Percentiles rank a stretch among this genome's conserved stretches.
These are phyloP conservation scores for Tachina grossa DNA, from an alignment of 2,888 invertebrate genomes.

Conservation along the genomic window DNA sequence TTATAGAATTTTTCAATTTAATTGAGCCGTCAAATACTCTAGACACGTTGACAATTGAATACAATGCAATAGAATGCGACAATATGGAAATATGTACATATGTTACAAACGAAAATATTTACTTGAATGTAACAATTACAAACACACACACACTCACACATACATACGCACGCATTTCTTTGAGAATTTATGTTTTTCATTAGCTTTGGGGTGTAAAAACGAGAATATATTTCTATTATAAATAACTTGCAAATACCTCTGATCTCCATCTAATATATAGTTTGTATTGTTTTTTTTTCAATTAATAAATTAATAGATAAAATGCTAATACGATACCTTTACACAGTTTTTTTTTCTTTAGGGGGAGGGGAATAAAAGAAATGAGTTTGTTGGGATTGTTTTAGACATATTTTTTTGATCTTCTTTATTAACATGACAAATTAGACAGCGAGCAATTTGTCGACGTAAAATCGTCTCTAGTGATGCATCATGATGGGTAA, in stretches of 20 bases:
- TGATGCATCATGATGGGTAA: slow-evolving; percentile 3
- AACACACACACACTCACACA: background rate
- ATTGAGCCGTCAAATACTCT: slow-evolving; percentile 69
- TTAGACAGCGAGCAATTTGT: slow-evolving; percentile 48
- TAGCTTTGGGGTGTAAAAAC: background rate
- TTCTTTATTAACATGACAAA: slow-evolving; percentile 54
- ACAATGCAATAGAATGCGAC: slow-evolving; percentile 20
- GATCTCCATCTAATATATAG: background rate
- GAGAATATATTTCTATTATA: background rate
- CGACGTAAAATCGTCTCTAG: slow-evolving; percentile 20
- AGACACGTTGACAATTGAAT: slow-evolving; percentile 67
- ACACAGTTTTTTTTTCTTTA: background rate
- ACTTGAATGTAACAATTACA: slow-evolving; percentile 4
- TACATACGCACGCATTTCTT: background rate
- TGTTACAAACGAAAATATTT: background rate
- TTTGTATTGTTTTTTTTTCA: slow-evolving; percentile 10
- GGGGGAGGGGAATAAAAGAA: background rate
- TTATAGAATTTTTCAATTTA: slow-evolving; percentile 62
- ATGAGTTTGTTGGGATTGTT: background rate
- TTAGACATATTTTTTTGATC: background rate
- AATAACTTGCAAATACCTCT: background rate
- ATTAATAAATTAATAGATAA: slow-evolving; percentile 57
- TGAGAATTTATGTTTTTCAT: background rate
- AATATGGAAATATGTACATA: background rate
- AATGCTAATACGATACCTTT: background rate